These are phyloP conservation scores for Ichneumon xanthorius DNA, from an alignment of 2,888 invertebrate species.

Conservation along the genomic window DNA sequence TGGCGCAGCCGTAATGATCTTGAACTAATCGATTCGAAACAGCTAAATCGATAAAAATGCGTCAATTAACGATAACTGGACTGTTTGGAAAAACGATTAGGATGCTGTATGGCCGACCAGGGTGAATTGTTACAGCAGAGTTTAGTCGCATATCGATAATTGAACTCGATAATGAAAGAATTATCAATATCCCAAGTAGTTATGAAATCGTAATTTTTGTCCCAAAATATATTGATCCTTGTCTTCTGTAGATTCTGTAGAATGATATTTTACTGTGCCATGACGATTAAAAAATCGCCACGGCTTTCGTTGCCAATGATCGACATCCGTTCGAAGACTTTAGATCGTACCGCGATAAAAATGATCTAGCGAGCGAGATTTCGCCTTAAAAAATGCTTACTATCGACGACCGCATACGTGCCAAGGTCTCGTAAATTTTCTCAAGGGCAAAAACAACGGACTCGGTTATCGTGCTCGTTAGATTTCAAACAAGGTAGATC, in stretches of 20 bases:
- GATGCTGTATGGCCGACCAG: background rate
- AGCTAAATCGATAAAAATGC: constrained; percentile 23
- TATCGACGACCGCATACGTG: constrained; percentile 55
- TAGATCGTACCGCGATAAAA: constrained; percentile 37
- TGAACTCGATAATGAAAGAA: background rate
- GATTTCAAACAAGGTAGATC: constrained; percentile 46
- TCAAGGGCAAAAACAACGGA: constrained; percentile 58
- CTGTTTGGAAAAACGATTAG: background rate
- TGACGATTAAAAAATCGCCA: background rate
- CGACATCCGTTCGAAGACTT: constrained; percentile 1
- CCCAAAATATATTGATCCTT: constrained; percentile 34
- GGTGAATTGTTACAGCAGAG: background rate
- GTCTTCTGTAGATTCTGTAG: background rate
- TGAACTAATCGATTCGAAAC: background rate
- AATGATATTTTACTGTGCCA: constrained; percentile 12
- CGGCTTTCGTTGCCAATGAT: background rate
- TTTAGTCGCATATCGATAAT: background rate
- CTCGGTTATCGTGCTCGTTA: constrained; percentile 50
- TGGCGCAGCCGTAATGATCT: constrained; percentile 17
- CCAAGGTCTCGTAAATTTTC: constrained; percentile 53
- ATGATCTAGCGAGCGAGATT: constrained; percentile 15
- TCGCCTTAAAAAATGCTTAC: constrained; percentile 29
- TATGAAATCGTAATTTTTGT: background rate
- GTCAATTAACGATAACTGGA: background rate
- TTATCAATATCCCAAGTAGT: background rate